A percentile compares a stretch with the other conserved stretches of the same genome.
phyloP scores from a whole-genome alignment of 2,888 invertebrate genomes.

The Dyspetes luteomarginatus region DNA sequence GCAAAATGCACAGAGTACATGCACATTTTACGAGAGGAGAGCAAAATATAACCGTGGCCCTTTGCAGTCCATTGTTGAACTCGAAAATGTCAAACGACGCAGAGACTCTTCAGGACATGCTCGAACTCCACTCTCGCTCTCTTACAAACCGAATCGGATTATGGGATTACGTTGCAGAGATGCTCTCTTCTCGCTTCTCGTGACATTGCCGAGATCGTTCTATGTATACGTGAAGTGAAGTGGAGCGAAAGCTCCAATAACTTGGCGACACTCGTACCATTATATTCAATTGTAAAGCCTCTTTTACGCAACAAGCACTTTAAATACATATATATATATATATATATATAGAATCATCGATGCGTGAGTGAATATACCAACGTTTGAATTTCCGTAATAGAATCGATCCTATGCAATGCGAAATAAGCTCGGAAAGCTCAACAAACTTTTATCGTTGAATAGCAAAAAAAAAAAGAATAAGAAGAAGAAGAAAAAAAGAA shows the following conservation, averaged over 20 bases:
- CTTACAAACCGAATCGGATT: conserved; percentile 80
- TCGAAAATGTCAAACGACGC: conserved; percentile 79
- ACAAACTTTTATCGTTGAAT: not conserved
- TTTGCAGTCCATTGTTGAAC: conserved; percentile 79
- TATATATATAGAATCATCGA: not conserved
- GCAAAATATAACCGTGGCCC: conserved; percentile 63
- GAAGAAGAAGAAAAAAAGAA: not conserved
- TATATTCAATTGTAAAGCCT: conserved; percentile 11
- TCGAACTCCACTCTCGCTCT: conserved; percentile 2
- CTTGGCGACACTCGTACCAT: conserved; percentile 37
- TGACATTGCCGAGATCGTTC: conserved; percentile 53
- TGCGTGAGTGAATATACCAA: conserved; percentile 8
- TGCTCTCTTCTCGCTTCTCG: conserved; percentile 52
- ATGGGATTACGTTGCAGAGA: conserved; percentile 74
- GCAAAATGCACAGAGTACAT: not conserved
- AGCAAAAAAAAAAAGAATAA: not conserved
- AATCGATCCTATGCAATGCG: conserved; percentile 8
- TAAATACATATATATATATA: not conserved
- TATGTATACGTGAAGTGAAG: conserved; percentile 71
- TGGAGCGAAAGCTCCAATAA: conserved; percentile 70
- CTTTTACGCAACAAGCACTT: conserved; percentile 46
- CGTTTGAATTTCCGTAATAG: conserved; percentile 28
- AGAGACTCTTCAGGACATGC: conserved; percentile 66
- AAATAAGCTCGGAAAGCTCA: not conserved
- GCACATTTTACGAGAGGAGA: too few relatives aligned